Base-by-base conservation (phyloP, 1,140 invertebrate species). In the Diploscapter pachys region DNA sequence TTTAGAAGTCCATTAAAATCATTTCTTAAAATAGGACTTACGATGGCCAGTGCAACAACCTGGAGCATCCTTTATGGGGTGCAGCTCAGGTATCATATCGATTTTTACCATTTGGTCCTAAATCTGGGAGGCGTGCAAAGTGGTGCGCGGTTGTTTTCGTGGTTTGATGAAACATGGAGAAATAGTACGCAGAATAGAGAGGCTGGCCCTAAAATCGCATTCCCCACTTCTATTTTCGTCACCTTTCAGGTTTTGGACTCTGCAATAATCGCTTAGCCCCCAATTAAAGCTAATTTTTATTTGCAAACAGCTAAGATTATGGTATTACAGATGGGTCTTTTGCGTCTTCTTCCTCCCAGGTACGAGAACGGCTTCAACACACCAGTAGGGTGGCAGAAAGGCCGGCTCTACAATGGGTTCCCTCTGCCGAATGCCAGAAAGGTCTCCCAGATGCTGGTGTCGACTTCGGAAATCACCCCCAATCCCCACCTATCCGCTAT, bases 331-430 rank as follows among this genome's bases (percentile, higher is more conserved):
- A 95, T 92, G 1, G 91, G 91, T 3, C 96, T 99, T 81, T 86
- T 90, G 31, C 87, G 97, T 79, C 87, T 97, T 9, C 86, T 96
- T 1, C 90, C 90, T 75, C 92, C 96, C 0, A 91, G 92, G 65
- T 99, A 99, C 86, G 96, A 98, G 89, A 98, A 99, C 86, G 95
- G 95, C 53, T 95, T 99, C 83, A 95, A 93, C 81, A 91, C 92
- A 67, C 96, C 96, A 31, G 76, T 85, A 61, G 84, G 83, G 49
- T 85, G 83, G 83, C 73, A 85, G 61, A 64, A 72, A 31, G 72
- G 70, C 11, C 62, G 69, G 53, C 73, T 80, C 5, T 85, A 85
- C 69, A 78, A 81, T 76, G 83, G 83, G 71, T 86, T 72, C 55
- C 71, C 74, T 52, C 80, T 82, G 31, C 83, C 83, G 50, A 85